Base-by-base conservation (phyloP, 2,888 invertebrate species). In the Platynereis dumerilii region DNA sequence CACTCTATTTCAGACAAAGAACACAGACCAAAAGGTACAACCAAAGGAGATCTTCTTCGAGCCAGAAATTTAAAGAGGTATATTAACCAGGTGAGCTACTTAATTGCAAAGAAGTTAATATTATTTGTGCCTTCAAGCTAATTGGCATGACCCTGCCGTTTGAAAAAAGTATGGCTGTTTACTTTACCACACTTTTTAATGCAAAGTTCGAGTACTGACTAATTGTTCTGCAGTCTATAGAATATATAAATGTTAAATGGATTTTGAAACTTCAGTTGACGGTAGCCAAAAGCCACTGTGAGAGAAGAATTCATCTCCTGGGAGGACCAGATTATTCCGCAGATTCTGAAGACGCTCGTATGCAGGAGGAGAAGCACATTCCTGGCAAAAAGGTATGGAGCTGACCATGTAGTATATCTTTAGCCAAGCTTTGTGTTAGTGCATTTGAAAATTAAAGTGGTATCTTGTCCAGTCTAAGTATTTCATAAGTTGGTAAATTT, bases 61-160 rank as follows among this genome's bases (percentile, higher is more conserved):
- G 92, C 92, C 0, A 90, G 91, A 73, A 92, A 94, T 80, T 84
- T 95, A 15, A 92, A 91, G 81, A 88, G 91, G 75, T 94, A 94
- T 76, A 92, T 94, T 3, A 91, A 90, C 68, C 84, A 85, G 80
- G 84, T 84, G 65, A 48, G 55, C n/a, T n/a, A n/a, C n/a, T n/a
- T n/a, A n/a, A n/a, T n/a, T n/a, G n/a, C n/a, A n/a, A n/a, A n/a
- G n/a, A n/a, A n/a, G n/a, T n/a, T n/a, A n/a, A n/a, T n/a, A n/a
- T n/a, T n/a, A n/a, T n/a, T n/a, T n/a, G n/a, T n/a, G n/a, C n/a
- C n/a, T n/a, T n/a, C n/a, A n/a, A n/a, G n/a, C n/a, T n/a, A n/a
- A n/a, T n/a, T n/a, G n/a, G n/a, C n/a, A n/a, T n/a, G n/a, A n/a
- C n/a, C n/a, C n/a, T n/a, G n/a, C n/a, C n/a, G n/a, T n/a, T n/a